Conservation (phyloP, 2,888 invertebrate species). For the Pristionchus exspectatus region DNA sequence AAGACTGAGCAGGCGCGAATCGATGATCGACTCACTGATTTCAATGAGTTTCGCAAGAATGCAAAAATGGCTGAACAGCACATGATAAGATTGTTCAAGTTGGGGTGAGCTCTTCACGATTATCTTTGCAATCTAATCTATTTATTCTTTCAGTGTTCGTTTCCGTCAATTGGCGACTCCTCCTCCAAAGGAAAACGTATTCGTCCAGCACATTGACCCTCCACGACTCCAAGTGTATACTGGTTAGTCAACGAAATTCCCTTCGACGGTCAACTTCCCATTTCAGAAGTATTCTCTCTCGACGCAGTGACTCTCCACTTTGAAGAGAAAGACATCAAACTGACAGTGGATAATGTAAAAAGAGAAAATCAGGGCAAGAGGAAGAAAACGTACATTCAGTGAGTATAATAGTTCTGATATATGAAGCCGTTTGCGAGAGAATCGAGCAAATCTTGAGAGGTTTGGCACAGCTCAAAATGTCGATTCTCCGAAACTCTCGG, state of each 20-base stretch:
- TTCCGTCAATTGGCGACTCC: constrained; percentile 27
- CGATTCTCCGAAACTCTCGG: too few species aligned
- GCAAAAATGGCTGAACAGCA: not conserved
- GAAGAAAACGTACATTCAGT: not conserved
- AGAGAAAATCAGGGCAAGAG: not conserved
- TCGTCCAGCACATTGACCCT: not conserved
- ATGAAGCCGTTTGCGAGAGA: too few species aligned
- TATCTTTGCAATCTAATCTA: not conserved
- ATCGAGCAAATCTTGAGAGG: too few species aligned
- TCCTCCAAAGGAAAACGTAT: constrained; percentile 10
- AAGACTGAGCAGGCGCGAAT: not conserved
- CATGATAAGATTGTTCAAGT: constrained; percentile 22
- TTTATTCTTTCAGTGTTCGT: not conserved
- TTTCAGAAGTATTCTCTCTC: not conserved
- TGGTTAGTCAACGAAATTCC: not conserved
- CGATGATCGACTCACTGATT: constrained; percentile 1
- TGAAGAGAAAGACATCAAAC: not conserved
- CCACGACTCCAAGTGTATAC: constrained; percentile 22
- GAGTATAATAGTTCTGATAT: not conserved
- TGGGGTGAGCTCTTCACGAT: not conserved
- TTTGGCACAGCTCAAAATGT: too few species aligned
- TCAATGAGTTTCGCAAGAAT: not conserved
- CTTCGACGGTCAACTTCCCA: not conserved
- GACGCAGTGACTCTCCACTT: not conserved
- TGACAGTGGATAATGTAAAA: not conserved